Conservation (phyloP, 2,797 vertebrate species). For the Lophius americanus region DNA sequence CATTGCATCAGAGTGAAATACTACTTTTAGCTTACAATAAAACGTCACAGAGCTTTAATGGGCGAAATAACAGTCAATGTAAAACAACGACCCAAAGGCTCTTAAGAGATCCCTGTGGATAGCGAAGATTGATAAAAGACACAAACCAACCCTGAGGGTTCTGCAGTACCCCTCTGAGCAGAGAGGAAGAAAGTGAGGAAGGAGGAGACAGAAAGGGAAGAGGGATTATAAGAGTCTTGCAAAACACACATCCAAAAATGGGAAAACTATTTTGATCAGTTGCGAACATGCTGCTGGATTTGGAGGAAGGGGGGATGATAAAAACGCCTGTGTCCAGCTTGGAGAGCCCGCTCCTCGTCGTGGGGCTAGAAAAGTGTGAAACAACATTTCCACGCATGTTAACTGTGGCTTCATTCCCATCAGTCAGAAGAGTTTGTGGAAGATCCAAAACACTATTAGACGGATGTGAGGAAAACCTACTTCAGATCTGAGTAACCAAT, state of each 20-base stretch:
- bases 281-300: constrained; percentile 58
- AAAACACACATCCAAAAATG: constrained; percentile 85
- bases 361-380: constrained; percentile 23
- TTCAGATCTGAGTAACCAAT: background rate
- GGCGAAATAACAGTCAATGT: constrained; percentile 38
- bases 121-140: constrained; percentile 56
- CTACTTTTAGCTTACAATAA: constrained; percentile 33
- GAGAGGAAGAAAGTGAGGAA: constrained; percentile 33
- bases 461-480: background rate
- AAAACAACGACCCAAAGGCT: constrained; percentile 43
- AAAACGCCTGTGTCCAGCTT: constrained; percentile 39
- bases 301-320: constrained; percentile 23
- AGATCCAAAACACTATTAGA: background rate
- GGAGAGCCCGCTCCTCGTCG: constrained; percentile 43
- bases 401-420: constrained; percentile 32
- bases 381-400: background rate
- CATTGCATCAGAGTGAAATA: constrained; percentile 24
- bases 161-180: constrained; percentile 52
- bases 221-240: constrained; percentile 73
- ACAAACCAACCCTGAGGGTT: constrained; percentile 58
- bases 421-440: constrained; percentile 14
- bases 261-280: constrained; percentile 86
- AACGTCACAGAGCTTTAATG: constrained; percentile 22
- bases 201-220: constrained; percentile 40
- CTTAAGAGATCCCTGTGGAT: constrained; percentile 46